Evolutionary conservation across 2,888 invertebrate genomes (phyloP).

Genomic region (Perizoma flavofasciatum): DNA sequence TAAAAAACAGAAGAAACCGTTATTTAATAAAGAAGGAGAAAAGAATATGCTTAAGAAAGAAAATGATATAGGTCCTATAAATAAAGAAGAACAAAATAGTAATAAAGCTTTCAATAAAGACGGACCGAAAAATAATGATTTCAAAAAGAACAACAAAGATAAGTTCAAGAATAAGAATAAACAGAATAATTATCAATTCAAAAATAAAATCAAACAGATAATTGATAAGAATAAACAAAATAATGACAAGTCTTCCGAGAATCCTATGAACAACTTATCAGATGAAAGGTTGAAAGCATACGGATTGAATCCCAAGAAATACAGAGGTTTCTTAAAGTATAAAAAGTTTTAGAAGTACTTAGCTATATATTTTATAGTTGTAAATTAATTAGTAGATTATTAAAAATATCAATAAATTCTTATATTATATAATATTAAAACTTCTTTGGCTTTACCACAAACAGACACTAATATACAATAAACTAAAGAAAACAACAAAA

Average conservation of each 20-base stretch:
- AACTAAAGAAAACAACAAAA: too few species aligned
- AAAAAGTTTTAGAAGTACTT: conserved; percentile 70
- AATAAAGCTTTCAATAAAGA: conserved; percentile 18
- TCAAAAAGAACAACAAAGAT: conserved; percentile 44
- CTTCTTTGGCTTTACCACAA: too few species aligned
- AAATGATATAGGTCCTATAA: conserved; percentile 43
- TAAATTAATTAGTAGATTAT: neutral
- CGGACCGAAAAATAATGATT: conserved; percentile 32
- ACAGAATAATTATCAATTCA: conserved; percentile 40
- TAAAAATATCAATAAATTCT: neutral
- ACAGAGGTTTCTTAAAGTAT: conserved; percentile 90
- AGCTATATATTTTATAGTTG: neutral
- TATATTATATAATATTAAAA: neutral
- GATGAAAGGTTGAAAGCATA: conserved; percentile 95
- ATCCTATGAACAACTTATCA: conserved; percentile 80
- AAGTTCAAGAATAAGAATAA: conserved; percentile 47
- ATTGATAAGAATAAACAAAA: conserved; percentile 47
- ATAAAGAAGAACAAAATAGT: neutral
- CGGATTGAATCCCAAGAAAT: conserved; percentile 96
- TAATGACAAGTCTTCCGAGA: conserved; percentile 45
- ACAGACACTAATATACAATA: too few species aligned
- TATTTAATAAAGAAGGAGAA: too few species aligned
- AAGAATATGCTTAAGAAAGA: neutral
- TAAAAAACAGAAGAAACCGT: conserved; percentile 28
- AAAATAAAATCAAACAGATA: conserved; percentile 48